These are phyloP conservation scores for Micromys minutus DNA, from an alignment of 2,113 vertebrate species.

Conservation along the genomic window DNA sequence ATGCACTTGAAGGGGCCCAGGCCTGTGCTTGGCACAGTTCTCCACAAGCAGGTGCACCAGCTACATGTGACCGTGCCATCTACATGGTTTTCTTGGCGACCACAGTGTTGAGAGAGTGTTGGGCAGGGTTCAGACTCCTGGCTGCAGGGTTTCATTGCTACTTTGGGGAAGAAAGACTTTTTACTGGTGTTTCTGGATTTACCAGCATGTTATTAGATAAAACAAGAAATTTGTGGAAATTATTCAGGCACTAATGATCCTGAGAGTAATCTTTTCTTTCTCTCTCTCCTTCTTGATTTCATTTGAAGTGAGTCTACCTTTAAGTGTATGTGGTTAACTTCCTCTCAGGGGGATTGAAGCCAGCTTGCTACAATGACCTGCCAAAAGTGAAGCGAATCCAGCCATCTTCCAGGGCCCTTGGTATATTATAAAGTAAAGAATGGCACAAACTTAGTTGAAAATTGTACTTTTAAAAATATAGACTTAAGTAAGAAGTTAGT, in stretches of 20 bases:
- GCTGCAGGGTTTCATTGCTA: background rate
- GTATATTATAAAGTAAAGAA: slow-evolving; percentile 27
- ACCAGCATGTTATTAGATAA: background rate
- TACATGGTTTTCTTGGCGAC: rapidly evolving
- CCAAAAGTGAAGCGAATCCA: background rate
- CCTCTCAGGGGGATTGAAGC: background rate
- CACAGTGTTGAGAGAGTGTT: background rate
- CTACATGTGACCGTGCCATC: background rate
- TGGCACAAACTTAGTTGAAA: slow-evolving; percentile 19
- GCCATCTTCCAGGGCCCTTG: background rate
- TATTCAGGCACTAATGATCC: background rate
- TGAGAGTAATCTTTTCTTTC: background rate
- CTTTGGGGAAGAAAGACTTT: background rate
- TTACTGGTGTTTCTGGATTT: background rate
- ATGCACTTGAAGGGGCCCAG: background rate
- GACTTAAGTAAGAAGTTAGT: background rate
- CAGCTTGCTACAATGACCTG: background rate
- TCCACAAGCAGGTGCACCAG: background rate
- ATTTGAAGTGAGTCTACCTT: slow-evolving; percentile 34
- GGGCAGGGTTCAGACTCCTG: background rate
- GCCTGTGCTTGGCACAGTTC: background rate
- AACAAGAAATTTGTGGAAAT: background rate
- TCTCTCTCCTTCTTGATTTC: slow-evolving; percentile 43
- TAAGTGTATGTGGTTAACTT: background rate
- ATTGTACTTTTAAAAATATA: slow-evolving; percentile 8